A percentile compares a stretch with the other conserved stretches of the same genome.
These are phyloP conservation scores for Lasioglossum morio DNA, from an alignment of 2,888 invertebrate genomes.

Conservation along the genomic window DNA sequence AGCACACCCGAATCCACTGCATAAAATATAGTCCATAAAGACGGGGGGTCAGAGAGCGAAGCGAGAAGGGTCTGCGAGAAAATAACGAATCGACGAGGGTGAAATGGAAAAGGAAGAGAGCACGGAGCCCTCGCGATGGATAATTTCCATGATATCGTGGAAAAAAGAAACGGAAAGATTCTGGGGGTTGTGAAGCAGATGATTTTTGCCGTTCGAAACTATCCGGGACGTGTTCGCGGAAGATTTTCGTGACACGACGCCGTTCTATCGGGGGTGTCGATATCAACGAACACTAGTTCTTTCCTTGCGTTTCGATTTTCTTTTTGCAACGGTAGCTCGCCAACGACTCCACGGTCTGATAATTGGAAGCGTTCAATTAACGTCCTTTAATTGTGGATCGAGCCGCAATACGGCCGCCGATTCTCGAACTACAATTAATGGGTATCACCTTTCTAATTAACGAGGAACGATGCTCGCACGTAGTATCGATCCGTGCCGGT, in stretches of 20 bases:
- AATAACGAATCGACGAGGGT: conserved; percentile 22
- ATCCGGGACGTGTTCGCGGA: not conserved
- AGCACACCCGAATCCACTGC: not conserved
- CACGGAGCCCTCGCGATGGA: not conserved
- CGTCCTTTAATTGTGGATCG: conserved; percentile 79
- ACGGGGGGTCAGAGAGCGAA: not conserved
- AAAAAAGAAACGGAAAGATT: conserved; percentile 2
- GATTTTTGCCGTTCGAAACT: not conserved
- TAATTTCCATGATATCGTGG: conserved; percentile 30
- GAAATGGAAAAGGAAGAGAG: not conserved
- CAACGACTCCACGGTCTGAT: conserved; percentile 66
- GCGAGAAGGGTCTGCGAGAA: conserved; percentile 22
- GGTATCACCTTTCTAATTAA: conserved; percentile 81
- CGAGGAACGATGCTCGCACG: conserved; percentile 71
- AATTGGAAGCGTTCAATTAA: conserved; percentile 82
- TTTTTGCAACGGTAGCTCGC: conserved; percentile 6
- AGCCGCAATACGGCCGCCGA: conserved; percentile 73
- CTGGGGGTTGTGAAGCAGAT: not conserved
- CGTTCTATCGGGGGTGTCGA: not conserved
- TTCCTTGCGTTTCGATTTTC: conserved; percentile 14
- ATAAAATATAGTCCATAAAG: conserved; percentile 3
- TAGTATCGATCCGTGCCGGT: conserved; percentile 64
- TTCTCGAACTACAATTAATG: conserved; percentile 80
- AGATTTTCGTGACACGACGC: conserved; percentile 12
- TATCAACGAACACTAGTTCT: conserved; percentile 24